Percentiles rank a stretch among this genome's conserved stretches.
Evolutionary conservation across 2,888 invertebrate species (phyloP).

Genomic region (Oxyteleia sp.): DNA sequence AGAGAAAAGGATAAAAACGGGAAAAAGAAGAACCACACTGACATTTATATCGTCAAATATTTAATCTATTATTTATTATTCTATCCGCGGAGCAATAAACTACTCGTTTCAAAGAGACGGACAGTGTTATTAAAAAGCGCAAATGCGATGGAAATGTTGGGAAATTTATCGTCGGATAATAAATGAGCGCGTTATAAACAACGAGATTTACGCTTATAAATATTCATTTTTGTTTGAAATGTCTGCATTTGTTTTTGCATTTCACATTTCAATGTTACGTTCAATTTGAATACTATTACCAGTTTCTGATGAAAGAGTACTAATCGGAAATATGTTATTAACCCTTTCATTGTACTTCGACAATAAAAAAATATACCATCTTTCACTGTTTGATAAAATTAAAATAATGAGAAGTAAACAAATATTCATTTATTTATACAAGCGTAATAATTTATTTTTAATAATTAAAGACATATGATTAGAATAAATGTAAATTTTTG

Average conservation of each 20-base stretch:
- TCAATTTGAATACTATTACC: no score
- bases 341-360: no score
- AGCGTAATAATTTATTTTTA: no score
- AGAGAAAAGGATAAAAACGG: slow-evolving; percentile 12
- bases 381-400: no score
- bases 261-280: slow-evolving; percentile 33
- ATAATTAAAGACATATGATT: no score
- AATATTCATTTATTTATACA: no score
- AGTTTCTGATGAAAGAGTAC: no score
- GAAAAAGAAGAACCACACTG: slow-evolving; percentile 26
- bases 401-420: no score
- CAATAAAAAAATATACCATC: no score
- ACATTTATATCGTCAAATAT: slow-evolving; percentile 61
- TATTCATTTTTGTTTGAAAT: slow-evolving; percentile 34
- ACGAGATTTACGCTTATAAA: slow-evolving; percentile 37
- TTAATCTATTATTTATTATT: slow-evolving; percentile 65
- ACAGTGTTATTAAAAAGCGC: slow-evolving; percentile 51
- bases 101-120: slow-evolving; percentile 19
- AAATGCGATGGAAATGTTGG: slow-evolving; percentile 19
- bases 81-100: slow-evolving; percentile 43
- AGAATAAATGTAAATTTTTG: no score
- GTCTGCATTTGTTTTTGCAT: slow-evolving; percentile 10
- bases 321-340: no score
- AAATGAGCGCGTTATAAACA: slow-evolving; percentile 47
- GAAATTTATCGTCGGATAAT: slow-evolving; percentile 41